Evolutionary conservation across 1,140 invertebrate genomes (phyloP), one percentile per base, ranked within the genome.

Genomic region (Lepidurus couesii): DNA sequence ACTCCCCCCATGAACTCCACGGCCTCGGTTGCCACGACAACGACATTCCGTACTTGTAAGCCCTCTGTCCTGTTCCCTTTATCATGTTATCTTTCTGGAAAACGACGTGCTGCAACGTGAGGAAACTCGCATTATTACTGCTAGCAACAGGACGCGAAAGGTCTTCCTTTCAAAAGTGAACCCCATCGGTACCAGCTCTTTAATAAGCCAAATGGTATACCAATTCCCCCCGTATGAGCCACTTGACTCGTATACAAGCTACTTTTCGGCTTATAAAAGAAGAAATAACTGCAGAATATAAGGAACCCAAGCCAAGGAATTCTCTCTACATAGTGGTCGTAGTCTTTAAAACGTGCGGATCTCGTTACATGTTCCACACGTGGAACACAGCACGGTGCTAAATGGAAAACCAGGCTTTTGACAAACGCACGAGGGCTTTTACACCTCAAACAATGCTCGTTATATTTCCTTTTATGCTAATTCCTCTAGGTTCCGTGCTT

Each of bases 121-220:
- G 53, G 53, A 65, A 65, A 65, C 53, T 65, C 5, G 53, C 53
- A 65, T 65, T 65, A 65, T 65, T 65, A 65, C 53, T 65, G 53
- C 53, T 65, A 21, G 53, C 53, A 65, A 65, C 53, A 65, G n/a
- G 53, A 65, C 21, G 53, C 53, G 21, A 13, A 9, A 65, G 53
- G n/a, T 65, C 21, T 65, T 21, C 8, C 53, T 65, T 65, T n/a
- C 53, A 65, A 65, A 65, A n/a, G 53, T 65, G 53, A n/a, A 65
- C 53, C 53, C 53, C 6, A 21, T 65, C 53, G 21, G 16, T 21
- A 21, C 13, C 53, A 65, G 53, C 53, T 21, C 53, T 1, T 21
- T 65, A 65, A 65, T 65, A 65, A 65, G 53, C 53, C 53, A 65
- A 65, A 65, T 16, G 53, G 53, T 65, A 16, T 21, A 65, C n/a